Evolutionary conservation across 2,113 vertebrate species (phyloP).

Genomic region (Cavia aperea): DNA sequence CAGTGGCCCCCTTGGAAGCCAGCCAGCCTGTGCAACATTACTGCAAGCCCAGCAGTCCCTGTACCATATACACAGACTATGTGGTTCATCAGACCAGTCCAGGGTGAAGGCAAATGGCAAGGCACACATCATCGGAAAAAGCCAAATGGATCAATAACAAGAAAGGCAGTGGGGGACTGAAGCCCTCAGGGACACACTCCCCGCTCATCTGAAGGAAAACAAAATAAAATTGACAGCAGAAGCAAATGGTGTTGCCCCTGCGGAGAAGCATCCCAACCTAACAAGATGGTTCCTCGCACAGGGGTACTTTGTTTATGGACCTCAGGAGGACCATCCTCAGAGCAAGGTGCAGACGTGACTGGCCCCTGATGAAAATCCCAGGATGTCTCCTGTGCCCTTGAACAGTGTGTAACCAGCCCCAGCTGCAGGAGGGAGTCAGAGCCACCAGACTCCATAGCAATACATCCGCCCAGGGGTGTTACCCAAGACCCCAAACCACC

Average conservation of each 20-base stretch:
- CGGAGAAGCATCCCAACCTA: neutral
- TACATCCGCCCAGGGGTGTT: fast-evolving
- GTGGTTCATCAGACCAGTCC: neutral
- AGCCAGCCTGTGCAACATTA: fast-evolving
- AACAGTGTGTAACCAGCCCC: neutral
- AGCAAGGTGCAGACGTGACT: neutral
- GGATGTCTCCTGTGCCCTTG: neutral
- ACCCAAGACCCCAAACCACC: neutral
- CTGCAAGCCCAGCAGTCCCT: neutral
- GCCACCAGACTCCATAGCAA: fast-evolving
- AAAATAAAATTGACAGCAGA: neutral
- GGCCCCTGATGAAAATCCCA: neutral
- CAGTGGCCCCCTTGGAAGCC: neutral
- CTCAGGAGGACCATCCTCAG: neutral
- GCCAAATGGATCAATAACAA: neutral
- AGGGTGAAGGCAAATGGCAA: neutral
- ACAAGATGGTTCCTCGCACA: neutral
- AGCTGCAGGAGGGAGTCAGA: neutral
- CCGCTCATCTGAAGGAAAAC: neutral
- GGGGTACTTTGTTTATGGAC: neutral
- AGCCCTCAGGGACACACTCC: neutral
- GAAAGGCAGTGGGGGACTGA: neutral
- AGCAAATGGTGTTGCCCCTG: neutral
- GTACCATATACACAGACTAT: neutral
- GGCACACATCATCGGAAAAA: neutral